Conservation (phyloP, 1,140 invertebrate genomes). For the Drosophila subpulchrella region DNA sequence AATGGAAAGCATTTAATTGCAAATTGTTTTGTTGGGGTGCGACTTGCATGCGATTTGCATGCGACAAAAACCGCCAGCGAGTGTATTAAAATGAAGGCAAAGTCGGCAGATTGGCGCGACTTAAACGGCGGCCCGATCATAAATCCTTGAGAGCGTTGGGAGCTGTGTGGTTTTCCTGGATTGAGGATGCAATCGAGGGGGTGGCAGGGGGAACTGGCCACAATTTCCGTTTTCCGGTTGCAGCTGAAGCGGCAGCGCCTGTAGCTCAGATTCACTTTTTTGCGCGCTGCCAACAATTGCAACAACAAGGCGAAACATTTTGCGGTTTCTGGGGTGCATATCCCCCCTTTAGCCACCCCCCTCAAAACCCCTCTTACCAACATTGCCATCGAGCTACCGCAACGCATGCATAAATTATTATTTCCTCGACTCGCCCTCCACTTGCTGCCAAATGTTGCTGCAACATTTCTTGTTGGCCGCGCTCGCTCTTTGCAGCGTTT, state of each 20-base stretch:
- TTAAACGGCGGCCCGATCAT: slow-evolving; percentile 63
- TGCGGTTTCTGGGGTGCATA: slow-evolving; percentile 64
- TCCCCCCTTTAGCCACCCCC: not conserved
- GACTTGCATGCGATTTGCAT: not conserved
- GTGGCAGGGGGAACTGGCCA: slow-evolving; percentile 48
- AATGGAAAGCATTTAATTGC: slow-evolving; percentile 52
- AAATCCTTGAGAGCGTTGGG: slow-evolving; percentile 63
- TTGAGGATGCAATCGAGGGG: not conserved
- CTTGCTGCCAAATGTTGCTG: slow-evolving; percentile 73
- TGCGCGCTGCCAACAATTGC: slow-evolving; percentile 54
- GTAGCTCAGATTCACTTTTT: slow-evolving; percentile 80
- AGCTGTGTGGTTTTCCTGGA: slow-evolving; percentile 43
- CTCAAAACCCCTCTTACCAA: slow-evolving; percentile 3
- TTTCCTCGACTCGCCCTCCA: slow-evolving; percentile 68
- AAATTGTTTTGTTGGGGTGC: slow-evolving; percentile 45
- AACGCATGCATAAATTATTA: slow-evolving; percentile 83
- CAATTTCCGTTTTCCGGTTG: slow-evolving; percentile 80
- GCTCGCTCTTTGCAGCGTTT: slow-evolving; percentile 5
- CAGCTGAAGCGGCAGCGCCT: slow-evolving; percentile 47
- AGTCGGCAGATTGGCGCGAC: slow-evolving; percentile 59
- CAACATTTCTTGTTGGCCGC: slow-evolving; percentile 53
- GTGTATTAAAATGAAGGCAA: slow-evolving; percentile 23
- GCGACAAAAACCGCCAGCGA: slow-evolving; percentile 40
- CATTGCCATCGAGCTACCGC: slow-evolving; percentile 62
- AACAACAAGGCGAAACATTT: slow-evolving; percentile 68